Evolutionary conservation across 2,113 vertebrate species (phyloP).

Genomic region (Xenopus tropicalis): DNA sequence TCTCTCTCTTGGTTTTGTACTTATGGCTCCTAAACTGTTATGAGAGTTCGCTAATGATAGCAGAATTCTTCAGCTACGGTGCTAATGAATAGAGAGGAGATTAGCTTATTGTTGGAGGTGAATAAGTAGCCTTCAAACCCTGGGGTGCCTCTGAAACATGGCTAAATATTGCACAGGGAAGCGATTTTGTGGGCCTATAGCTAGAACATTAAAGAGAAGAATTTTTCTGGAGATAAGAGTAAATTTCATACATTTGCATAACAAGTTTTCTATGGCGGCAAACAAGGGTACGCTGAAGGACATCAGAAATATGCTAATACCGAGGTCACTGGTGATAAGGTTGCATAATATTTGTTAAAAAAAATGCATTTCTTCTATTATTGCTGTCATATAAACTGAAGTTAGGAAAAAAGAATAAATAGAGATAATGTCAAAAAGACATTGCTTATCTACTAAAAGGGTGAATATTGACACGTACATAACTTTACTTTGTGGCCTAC

Average conservation of each 20-base stretch:
- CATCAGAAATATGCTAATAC: not conserved
- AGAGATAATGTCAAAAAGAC: slow-evolving; percentile 8
- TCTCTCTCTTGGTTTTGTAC: not conserved
- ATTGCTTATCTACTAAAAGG: slow-evolving; percentile 35
- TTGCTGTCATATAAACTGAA: not conserved
- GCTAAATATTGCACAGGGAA: not conserved
- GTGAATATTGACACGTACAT: slow-evolving; percentile 19
- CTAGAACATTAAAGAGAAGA: not conserved
- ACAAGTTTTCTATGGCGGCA: not conserved
- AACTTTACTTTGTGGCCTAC: slow-evolving; percentile 38
- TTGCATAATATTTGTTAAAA: slow-evolving; percentile 19
- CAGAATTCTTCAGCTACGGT: slow-evolving; percentile 8
- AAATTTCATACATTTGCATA: not conserved
- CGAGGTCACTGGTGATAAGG: slow-evolving; percentile 13
- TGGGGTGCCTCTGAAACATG: not conserved
- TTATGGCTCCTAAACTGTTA: not conserved
- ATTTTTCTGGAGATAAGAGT: not conserved
- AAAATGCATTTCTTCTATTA: not conserved
- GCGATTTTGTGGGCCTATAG: not conserved
- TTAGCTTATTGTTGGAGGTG: slow-evolving; percentile 33
- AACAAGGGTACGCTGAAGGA: not conserved
- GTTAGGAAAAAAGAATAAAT: slow-evolving; percentile 25
- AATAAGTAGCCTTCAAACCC: slow-evolving; percentile 8
- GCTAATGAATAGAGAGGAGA: slow-evolving; percentile 36
- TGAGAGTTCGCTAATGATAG: not conserved